Evolutionary conservation across 2,113 vertebrate genomes (phyloP).

Genomic region (Dromas ardeola): DNA sequence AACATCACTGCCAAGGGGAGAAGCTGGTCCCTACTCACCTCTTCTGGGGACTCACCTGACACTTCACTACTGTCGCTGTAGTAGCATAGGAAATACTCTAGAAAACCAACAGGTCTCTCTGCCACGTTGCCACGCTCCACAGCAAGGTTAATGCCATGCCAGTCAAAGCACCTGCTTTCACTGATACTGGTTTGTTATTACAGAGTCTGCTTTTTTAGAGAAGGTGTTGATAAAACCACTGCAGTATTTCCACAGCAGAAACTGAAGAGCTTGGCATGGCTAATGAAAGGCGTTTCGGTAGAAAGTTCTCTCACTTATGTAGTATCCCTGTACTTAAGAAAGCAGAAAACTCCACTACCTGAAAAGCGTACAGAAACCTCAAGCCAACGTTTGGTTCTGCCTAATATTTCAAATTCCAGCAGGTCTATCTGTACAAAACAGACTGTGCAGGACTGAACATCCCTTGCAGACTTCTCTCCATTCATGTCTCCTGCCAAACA

Average conservation of each 20-base stretch:
- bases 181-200: not conserved
- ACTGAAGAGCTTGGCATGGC: not conserved
- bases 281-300: not conserved
- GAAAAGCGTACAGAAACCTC: not conserved
- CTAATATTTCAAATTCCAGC: not conserved
- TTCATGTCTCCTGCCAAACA: not conserved
- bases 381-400: not conserved
- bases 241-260: not conserved
- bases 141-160: not conserved
- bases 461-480: not conserved
- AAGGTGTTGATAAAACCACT: not conserved
- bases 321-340: not conserved
- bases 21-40: not conserved
- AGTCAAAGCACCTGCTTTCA: not conserved
- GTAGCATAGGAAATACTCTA: not conserved
- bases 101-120: not conserved
- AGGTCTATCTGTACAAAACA: not conserved
- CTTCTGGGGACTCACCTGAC: not conserved
- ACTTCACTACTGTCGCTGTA: not conserved
- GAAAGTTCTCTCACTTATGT: not conserved
- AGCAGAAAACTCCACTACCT: not conserved
- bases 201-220: not conserved
- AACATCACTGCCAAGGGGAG: not conserved
- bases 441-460: not conserved
- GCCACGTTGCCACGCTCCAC: not conserved